Percentiles rank a stretch among this genome's conserved stretches.
These are phyloP conservation scores for Microcebus tavaratra DNA, from an alignment of 2,113 vertebrate genomes.

Conservation along the genomic window DNA sequence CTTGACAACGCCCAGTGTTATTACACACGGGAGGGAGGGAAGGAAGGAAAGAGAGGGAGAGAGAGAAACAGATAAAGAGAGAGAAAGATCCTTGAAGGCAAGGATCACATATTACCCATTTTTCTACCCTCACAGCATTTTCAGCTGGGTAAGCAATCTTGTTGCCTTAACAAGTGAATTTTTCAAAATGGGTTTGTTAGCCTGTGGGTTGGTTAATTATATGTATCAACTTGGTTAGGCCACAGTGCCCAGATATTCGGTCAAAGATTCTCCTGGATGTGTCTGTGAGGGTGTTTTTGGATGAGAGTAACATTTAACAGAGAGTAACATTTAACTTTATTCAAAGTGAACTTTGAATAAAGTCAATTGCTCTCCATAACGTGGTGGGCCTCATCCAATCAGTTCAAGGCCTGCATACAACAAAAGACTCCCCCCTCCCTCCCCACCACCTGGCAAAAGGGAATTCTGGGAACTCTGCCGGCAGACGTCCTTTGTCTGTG, in stretches of 20 bases:
- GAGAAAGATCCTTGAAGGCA: background rate
- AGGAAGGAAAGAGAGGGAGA: background rate
- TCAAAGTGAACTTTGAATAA: background rate
- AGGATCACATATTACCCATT: background rate
- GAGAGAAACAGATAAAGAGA: accelerated
- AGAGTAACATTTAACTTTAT: background rate
- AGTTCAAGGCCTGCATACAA: background rate
- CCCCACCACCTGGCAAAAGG: background rate
- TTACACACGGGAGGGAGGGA: background rate
- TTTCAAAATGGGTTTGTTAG: background rate
- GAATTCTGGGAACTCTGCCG: background rate
- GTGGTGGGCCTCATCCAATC: background rate
- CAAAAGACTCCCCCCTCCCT: background rate
- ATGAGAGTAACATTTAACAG: background rate
- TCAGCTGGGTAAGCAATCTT: background rate
- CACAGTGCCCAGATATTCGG: background rate
- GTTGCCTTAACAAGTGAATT: background rate
- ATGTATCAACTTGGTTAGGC: background rate
- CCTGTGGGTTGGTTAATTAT: background rate
- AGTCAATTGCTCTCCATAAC: background rate
- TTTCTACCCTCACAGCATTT: background rate
- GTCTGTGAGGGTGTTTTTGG: background rate
- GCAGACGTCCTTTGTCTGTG: background rate
- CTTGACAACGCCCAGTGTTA: no score
- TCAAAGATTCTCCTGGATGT: background rate